Evolutionary conservation across 2,797 vertebrate genomes (phyloP), one percentile per base, ranked within the genome.

Genomic region (Taenioides sp.): DNA sequence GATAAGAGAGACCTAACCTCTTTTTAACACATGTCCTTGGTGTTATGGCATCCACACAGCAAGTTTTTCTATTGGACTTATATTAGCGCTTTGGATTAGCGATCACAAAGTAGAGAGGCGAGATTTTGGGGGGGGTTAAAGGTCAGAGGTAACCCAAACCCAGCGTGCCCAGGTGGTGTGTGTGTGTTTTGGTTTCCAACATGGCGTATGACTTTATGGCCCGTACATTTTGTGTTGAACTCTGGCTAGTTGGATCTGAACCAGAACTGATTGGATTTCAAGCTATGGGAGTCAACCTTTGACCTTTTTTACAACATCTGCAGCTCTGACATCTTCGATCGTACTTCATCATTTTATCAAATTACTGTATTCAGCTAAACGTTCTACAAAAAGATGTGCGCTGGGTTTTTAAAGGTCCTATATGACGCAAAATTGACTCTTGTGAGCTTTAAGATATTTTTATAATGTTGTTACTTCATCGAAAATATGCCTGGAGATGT

Each of bases 211-310:
- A 83, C 84, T 90, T 92, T 92, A 91, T 80, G 85, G 81, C 74
- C 68, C 61, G 61, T 83, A 65, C 80, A 85, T 88, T 87, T 69
- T 61, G 76, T 74, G 80, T 64, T 92, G 89, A 94, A 93, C 92
- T 91, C 84, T 72, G 80, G 90, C 91, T 94, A 90, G 92, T 94
- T 94, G 90, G 84, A 91, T 83, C 40, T 90, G 92, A 94, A 93
- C 92, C 90, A 10, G 87, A 82, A 89, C 90, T 68, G 84, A 92
- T 90, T 82, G 69, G 82, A 89, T 92, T 91, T 91, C 87, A 90
- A 78, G 88, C 80, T 78, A 22, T 28, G 63, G 73, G 72, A 78
- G 16, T 74, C 40, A 84, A 89, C 80, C 85, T 22, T 58, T 71
- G 78, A 88, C 83, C 80, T 82, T 84, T 78, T 73, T 16, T 67